Percentiles rank a stretch among this genome's conserved stretches.
Conservation (phyloP, 1,140 invertebrate genomes). For the Ceratina calcarata region DNA sequence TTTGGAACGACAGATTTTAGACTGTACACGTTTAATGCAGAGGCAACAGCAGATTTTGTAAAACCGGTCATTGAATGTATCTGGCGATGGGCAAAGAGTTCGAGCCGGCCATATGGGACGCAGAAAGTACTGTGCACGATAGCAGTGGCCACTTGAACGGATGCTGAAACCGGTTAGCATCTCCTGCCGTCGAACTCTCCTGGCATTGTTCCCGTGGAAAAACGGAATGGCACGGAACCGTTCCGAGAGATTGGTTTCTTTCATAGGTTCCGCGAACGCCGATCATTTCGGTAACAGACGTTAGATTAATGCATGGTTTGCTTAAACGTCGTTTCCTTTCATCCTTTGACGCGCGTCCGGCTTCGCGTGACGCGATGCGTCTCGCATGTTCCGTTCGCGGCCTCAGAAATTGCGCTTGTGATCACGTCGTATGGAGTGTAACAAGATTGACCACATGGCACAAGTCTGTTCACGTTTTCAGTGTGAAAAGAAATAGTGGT, state of each 20-base stretch:
- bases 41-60: too few species aligned
- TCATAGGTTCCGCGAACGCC: not conserved
- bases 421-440: too few species aligned
- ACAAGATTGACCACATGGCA: too few species aligned
- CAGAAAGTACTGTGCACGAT: conserved; percentile 23
- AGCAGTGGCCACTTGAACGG: not conserved
- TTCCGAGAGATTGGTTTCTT: conserved; percentile 12
- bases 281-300: not conserved
- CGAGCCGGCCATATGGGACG: conserved; percentile 55
- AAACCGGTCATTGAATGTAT: conserved; percentile 5
- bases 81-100: not conserved
- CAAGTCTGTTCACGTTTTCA: too few species aligned
- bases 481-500: too few species aligned
- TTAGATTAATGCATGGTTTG: not conserved
- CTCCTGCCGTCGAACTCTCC: conserved; percentile 3
- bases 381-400: too few species aligned
- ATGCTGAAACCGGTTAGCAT: conserved; percentile 29
- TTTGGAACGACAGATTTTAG: too few species aligned
- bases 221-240: conserved; percentile 3
- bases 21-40: too few species aligned
- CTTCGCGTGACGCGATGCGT: not conserved
- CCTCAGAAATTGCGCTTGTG: too few species aligned
- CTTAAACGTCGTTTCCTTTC: conserved; percentile 4
- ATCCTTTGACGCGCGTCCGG: not conserved
- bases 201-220: conserved; percentile 27